phyloP scores from a whole-genome alignment of 2,113 vertebrate genomes.

The Dinomys branickii region DNA sequence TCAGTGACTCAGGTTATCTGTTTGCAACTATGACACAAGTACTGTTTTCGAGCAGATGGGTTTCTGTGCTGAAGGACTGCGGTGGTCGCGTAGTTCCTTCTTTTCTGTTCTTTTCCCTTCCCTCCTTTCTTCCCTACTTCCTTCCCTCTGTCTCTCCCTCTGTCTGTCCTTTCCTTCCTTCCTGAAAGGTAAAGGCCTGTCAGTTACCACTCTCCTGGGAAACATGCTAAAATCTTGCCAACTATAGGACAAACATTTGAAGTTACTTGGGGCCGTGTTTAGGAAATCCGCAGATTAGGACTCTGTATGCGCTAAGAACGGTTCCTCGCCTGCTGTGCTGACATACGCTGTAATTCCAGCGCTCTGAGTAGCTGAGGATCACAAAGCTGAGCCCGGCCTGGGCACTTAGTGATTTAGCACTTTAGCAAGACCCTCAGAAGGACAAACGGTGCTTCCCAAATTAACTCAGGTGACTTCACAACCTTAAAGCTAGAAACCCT shows the following conservation, averaged over 20 bases:
- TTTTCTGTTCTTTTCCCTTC: background rate
- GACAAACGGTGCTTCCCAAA: background rate
- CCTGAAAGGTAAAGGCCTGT: background rate
- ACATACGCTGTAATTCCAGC: background rate
- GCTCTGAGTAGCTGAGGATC: background rate
- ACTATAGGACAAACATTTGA: background rate
- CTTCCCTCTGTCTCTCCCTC: background rate
- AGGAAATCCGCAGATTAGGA: background rate
- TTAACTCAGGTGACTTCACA: background rate
- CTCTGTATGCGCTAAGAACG: background rate
- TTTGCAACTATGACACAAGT: background rate
- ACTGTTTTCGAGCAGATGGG: background rate
- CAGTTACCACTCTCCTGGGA: background rate
- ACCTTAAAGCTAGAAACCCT: background rate
- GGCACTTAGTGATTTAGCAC: background rate
- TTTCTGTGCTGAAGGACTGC: background rate
- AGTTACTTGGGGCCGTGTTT: background rate
- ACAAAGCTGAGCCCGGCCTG: background rate
- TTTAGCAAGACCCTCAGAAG: background rate
- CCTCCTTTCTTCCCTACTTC: background rate
- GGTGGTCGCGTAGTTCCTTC: background rate
- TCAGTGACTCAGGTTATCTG: background rate
- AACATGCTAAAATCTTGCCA: background rate
- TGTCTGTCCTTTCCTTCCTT: background rate
- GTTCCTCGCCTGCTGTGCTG: background rate